phyloP scores from a whole-genome alignment of 2,113 vertebrate species.

The Ochotona princeps region DNA sequence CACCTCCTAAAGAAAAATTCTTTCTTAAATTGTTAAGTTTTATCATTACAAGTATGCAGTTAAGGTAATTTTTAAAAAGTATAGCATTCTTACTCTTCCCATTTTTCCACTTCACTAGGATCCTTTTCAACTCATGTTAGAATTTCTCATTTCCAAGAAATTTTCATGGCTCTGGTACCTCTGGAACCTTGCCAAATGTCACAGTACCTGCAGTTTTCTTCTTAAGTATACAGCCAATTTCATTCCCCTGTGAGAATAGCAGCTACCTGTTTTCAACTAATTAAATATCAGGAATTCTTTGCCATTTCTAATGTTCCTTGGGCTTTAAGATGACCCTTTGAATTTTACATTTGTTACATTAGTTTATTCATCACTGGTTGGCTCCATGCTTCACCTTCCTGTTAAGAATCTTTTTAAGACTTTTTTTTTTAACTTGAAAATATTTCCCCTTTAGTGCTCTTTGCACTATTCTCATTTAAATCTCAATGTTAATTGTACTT shows the following conservation, averaged over 20 bases:
- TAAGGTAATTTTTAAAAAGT: not conserved
- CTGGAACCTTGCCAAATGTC: not conserved
- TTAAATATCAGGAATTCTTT: not conserved
- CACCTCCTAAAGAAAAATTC: not conserved
- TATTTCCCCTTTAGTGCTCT: not conserved
- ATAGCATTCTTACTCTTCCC: slow-evolving; percentile 4
- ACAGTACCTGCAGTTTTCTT: not conserved
- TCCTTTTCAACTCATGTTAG: slow-evolving; percentile 7
- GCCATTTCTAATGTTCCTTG: not conserved
- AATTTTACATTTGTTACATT: not conserved
- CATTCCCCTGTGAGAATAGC: not conserved
- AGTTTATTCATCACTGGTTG: slow-evolving; percentile 17
- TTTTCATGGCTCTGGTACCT: not conserved
- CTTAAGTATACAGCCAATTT: not conserved
- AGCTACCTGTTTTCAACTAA: slow-evolving; percentile 9
- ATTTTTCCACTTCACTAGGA: not conserved
- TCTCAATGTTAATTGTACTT: not conserved
- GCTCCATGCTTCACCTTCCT: not conserved
- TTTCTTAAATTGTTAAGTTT: not conserved
- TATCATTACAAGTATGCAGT: not conserved
- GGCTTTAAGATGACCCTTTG: not conserved
- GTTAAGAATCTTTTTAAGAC: not conserved
- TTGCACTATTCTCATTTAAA: not conserved
- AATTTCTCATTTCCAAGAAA: not conserved
- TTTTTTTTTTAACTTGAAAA: not conserved